A percentile compares a stretch with the other conserved stretches of the same genome.
phyloP scores from a whole-genome alignment of 2,888 invertebrate genomes.

The Conistra vaccinii region DNA sequence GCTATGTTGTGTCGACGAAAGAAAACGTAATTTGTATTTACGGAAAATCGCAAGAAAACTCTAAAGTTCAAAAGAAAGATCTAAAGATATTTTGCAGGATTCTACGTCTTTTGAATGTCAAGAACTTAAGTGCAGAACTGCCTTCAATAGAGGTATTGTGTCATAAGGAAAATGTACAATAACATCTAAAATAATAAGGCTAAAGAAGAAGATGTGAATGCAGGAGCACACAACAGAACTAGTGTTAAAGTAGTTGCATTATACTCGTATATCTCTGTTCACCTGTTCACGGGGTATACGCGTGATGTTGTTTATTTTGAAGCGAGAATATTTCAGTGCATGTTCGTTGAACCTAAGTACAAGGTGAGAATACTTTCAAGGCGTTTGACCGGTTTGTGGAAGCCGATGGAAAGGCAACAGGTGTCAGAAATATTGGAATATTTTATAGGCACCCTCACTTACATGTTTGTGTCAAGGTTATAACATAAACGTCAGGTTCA shows the following conservation, averaged over 20 bases:
- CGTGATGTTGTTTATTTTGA: constrained; percentile 14
- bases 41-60: not conserved
- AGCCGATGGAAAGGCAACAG: constrained; percentile 64
- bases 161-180: not conserved
- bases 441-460: constrained; percentile 34
- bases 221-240: too few species aligned
- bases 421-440: constrained; percentile 61
- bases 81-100: not conserved
- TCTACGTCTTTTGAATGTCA: not conserved
- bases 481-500: constrained; percentile 40
- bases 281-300: not conserved
- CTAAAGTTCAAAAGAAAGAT: too few species aligned
- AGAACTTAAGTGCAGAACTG: not conserved
- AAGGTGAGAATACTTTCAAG: constrained; percentile 53
- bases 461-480: constrained; percentile 39
- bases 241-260: not conserved
- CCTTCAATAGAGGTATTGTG: not conserved
- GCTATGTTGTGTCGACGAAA: not conserved
- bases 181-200: not conserved
- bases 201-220: not conserved
- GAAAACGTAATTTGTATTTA: not conserved
- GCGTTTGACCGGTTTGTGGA: constrained; percentile 63
- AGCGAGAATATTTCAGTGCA: constrained; percentile 13
- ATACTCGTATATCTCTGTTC: not conserved
- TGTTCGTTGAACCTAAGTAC: constrained; percentile 27